Base-by-base conservation (phyloP, 2,888 invertebrate species). In the Apotomis betuletana region DNA sequence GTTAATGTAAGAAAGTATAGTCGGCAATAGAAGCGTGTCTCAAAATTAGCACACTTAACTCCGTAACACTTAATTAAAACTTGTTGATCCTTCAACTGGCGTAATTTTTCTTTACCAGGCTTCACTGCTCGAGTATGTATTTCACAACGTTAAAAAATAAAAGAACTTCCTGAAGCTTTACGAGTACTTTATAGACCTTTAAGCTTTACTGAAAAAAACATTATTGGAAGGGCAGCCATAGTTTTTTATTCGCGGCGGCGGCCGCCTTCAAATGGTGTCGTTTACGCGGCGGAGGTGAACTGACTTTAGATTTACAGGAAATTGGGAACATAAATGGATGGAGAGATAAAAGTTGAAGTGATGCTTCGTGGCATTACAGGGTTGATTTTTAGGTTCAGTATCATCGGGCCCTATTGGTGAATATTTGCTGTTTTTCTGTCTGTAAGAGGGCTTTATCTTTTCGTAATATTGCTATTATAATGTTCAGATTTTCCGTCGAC, bases 191-290 rank as follows among this genome's bases (percentile, higher is more conserved):
- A 54, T 64, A 55, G 46, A 46, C 55, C 65, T 65, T 55, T 65
- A 65, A 65, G 46, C 46, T 55, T 27, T 65, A 64, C 55, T 65
- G 65, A 46, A 65, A 57, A 41, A 46, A 57, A 57, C 65, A 65
- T 65, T 65, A 65, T 51, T 51, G 49, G 4, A 13, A 4, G 13
- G n/a, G 4, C 13, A 54, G 52, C 46, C 13, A 65, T 70, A 65
- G 70, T 64, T 64, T 70, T 60, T 63, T 63, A 63, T 63, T 46
- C 54, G 59, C 36, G 54, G 46, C 64, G 52, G 44, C 15, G 38
- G 63, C 59, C 52, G 63, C 54, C 51, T 70, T 10, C 10, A 13
- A 60, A 70, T 70, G 44, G 46, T 49, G 44, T 54, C 70, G 64
- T 70, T 70, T 60, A 27, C 6, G 13, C 44, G 44, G 60, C 59